These are phyloP conservation scores for Amphimallon solstitiale DNA, from an alignment of 2,888 invertebrate genomes.

Conservation along the genomic window DNA sequence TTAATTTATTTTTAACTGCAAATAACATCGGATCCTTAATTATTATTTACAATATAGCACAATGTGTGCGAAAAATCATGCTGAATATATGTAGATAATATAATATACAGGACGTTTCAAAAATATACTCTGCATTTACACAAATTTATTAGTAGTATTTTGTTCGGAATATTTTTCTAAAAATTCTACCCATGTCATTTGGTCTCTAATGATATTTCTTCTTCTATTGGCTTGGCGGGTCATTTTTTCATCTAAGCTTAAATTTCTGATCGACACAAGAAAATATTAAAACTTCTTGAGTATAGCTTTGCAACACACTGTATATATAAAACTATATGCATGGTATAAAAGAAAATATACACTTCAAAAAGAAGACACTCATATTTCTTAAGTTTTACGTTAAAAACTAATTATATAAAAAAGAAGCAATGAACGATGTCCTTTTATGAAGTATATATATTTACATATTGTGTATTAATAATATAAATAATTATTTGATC, in stretches of 20 bases:
- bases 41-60: conserved; percentile 55
- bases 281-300: too few relatives aligned
- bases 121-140: conserved; percentile 10
- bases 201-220: too few relatives aligned
- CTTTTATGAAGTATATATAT: conserved; percentile 28
- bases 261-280: too few relatives aligned
- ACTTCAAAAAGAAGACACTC: conserved; percentile 43
- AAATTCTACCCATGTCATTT: neutral
- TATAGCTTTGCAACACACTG: too few relatives aligned
- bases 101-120: neutral
- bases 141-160: too few relatives aligned
- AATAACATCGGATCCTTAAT: conserved; percentile 22
- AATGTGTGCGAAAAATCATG: conserved; percentile 51
- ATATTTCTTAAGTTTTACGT: conserved; percentile 41
- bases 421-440: conserved; percentile 41
- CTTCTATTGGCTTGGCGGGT: too few relatives aligned
- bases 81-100: neutral
- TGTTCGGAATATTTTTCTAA: neutral
- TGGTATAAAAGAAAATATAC: conserved; percentile 43
- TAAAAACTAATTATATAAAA: conserved; percentile 45
- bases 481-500: conserved; percentile 28
- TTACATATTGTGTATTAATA: neutral
- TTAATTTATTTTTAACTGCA: conserved; percentile 12
- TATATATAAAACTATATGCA: too few relatives aligned
- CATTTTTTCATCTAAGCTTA: too few relatives aligned